These are phyloP conservation scores for Etheostoma perlongum DNA, from an alignment of 2,797 vertebrate genomes.

Conservation along the genomic window DNA sequence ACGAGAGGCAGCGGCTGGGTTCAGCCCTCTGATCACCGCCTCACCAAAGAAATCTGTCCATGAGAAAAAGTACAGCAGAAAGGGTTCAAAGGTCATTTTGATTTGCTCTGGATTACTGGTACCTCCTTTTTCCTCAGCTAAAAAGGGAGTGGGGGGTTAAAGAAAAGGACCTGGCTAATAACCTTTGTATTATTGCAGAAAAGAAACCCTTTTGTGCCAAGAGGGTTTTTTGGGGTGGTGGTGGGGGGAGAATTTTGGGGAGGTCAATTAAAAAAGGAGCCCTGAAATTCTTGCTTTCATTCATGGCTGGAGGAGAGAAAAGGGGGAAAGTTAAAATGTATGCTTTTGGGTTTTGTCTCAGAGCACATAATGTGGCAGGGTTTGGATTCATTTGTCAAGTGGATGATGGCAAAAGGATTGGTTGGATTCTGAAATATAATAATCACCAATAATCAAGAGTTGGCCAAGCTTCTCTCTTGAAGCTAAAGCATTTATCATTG, in stretches of 20 bases:
- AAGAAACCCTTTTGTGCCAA: slow-evolving; percentile 86
- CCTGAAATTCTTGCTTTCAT: slow-evolving; percentile 85
- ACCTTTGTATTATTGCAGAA: slow-evolving; percentile 85
- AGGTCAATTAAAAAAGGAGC: slow-evolving; percentile 83
- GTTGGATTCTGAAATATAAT: neutral
- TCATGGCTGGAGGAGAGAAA: slow-evolving; percentile 64
- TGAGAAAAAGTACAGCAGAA: slow-evolving; percentile 92
- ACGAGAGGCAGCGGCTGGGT: slow-evolving; percentile 90
- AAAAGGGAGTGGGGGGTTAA: slow-evolving; percentile 63
- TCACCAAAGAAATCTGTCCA: slow-evolving; percentile 89
- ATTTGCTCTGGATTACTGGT: slow-evolving; percentile 91
- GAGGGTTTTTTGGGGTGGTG: slow-evolving; percentile 64
- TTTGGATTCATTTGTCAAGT: slow-evolving; percentile 70
- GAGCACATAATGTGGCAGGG: slow-evolving; percentile 49
- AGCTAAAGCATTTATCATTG: neutral
- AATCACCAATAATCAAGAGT: slow-evolving; percentile 22
- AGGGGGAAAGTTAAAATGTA: slow-evolving; percentile 73
- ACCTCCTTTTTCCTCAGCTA: slow-evolving; percentile 78
- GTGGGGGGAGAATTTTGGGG: slow-evolving; percentile 66
- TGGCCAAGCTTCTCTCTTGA: neutral
- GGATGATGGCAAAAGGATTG: slow-evolving; percentile 36
- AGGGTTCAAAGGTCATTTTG: slow-evolving; percentile 94
- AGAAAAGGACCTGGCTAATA: slow-evolving; percentile 87
- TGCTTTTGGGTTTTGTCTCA: slow-evolving; percentile 66
- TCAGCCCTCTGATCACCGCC: slow-evolving; percentile 89